Percentiles rank a stretch among this genome's conserved stretches.
Evolutionary conservation across 35 echinoderm and acorn worm genomes (phyloP).

Genomic region (Eucidaris tribuloides): DNA sequence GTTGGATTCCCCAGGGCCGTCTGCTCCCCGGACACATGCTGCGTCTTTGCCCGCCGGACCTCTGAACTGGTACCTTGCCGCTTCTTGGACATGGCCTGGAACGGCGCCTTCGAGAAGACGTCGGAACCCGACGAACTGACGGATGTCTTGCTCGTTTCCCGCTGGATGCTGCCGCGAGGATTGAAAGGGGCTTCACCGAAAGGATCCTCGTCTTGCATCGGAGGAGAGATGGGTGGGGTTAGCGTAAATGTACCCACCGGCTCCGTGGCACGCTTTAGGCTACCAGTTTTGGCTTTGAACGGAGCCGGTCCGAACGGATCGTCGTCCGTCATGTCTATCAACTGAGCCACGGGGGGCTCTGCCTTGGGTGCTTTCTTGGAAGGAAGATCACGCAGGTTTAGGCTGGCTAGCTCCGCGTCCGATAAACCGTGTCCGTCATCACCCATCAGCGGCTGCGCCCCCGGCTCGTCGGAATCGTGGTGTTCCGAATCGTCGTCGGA

Average conservation of each 20-base stretch:
- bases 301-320: conserved; percentile 81
- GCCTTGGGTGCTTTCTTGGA: conserved; percentile 3
- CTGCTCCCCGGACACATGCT: conserved; percentile 68
- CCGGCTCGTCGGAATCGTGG: conserved; percentile 58
- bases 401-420: conserved; percentile 80
- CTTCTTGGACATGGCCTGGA: conserved; percentile 75
- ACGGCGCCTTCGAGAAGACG: conserved; percentile 94
- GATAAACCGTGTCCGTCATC: conserved; percentile 66
- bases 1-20: conserved; percentile 81
- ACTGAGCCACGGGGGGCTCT: conserved; percentile 55
- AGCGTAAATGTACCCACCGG: conserved; percentile 76
- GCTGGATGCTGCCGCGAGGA: conserved; percentile 36
- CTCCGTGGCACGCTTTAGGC: conserved; percentile 40
- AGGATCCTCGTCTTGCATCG: conserved; percentile 68
- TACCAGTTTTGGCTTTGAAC: conserved; percentile 49
- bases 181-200: conserved; percentile 80
- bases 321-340: conserved; percentile 66
- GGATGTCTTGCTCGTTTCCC: conserved; percentile 73
- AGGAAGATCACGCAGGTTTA: conserved; percentile 69
- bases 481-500: conserved; percentile 69
- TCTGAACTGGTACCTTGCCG: conserved; percentile 62
- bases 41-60: conserved; percentile 55
- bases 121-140: conserved; percentile 88
- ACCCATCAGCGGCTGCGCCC: conserved; percentile 39
- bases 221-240: conserved; percentile 94